Conservation (phyloP, 2,888 invertebrate species). For the Gasteruption jaculator region DNA sequence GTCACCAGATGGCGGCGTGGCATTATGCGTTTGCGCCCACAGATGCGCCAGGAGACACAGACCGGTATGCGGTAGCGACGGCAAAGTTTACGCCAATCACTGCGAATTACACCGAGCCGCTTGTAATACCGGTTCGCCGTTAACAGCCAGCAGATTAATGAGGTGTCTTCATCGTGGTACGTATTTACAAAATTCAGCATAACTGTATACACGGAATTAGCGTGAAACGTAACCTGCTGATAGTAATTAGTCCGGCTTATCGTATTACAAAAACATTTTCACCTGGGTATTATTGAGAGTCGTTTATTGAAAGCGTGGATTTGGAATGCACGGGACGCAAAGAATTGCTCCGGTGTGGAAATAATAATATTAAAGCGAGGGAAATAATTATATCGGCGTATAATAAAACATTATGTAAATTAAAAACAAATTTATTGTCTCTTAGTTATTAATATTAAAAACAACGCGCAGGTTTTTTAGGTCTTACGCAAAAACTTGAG, state of each 20-base stretch:
- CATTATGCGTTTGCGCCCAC: conserved; percentile 61
- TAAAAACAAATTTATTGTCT: no score
- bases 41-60: conserved; percentile 57
- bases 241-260: background rate
- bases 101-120: conserved; percentile 65
- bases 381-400: no score
- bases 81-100: conserved; percentile 64
- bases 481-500: no score
- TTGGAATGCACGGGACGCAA: no score
- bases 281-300: background rate
- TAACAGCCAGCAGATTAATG: conserved; percentile 51
- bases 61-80: conserved; percentile 65
- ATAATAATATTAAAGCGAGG: no score
- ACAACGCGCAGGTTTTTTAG: no score
- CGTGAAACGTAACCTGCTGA: no score
- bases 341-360: no score
- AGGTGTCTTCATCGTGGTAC: conserved; percentile 39
- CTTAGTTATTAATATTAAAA: no score
- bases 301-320: no score
- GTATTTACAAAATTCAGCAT: conserved; percentile 10
- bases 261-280: background rate
- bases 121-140: conserved; percentile 56
- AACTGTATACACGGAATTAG: background rate
- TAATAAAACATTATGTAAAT: no score
- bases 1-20: conserved; percentile 52